phyloP scores from a whole-genome alignment of 2,797 vertebrate species.

The Buphagus erythrorhynchus region DNA sequence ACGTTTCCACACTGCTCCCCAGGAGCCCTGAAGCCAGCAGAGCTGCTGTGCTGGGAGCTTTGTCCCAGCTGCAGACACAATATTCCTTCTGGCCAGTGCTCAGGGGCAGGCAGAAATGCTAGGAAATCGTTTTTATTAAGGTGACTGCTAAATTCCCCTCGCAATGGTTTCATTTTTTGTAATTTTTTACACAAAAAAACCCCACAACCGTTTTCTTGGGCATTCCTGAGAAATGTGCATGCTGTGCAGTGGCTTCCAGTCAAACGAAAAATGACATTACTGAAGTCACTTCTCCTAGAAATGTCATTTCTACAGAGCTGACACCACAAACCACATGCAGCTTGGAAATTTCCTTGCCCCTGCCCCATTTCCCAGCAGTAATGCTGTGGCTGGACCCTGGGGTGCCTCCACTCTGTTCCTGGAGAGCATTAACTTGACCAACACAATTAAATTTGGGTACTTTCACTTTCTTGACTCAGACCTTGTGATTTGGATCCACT shows the following conservation, averaged over 20 bases:
- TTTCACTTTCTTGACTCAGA: not conserved
- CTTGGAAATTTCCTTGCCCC: not conserved
- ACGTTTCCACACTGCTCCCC: not conserved
- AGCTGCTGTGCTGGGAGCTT: not conserved
- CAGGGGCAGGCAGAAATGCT: not conserved
- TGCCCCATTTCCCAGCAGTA: not conserved
- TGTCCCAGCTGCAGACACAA: not conserved
- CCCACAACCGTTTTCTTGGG: not conserved
- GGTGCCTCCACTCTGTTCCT: not conserved
- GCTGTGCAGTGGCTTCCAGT: not conserved
- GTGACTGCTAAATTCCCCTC: not conserved
- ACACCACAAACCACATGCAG: not conserved
- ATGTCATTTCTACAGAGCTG: not conserved
- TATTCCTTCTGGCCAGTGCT: not conserved
- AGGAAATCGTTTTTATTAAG: not conserved
- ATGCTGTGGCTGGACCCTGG: not conserved
- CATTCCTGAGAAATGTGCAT: rapidly evolving
- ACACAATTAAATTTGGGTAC: not conserved
- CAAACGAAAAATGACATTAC: not conserved
- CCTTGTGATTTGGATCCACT: not conserved
- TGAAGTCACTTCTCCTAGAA: not conserved
- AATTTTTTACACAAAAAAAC: not conserved
- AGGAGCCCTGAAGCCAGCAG: rapidly evolving
- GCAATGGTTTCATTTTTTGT: not conserved
- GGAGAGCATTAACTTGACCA: not conserved